Evolutionary conservation across 2,113 vertebrate genomes (phyloP), one percentile per base, ranked within the genome.

Genomic region (Varanus salvator): DNA sequence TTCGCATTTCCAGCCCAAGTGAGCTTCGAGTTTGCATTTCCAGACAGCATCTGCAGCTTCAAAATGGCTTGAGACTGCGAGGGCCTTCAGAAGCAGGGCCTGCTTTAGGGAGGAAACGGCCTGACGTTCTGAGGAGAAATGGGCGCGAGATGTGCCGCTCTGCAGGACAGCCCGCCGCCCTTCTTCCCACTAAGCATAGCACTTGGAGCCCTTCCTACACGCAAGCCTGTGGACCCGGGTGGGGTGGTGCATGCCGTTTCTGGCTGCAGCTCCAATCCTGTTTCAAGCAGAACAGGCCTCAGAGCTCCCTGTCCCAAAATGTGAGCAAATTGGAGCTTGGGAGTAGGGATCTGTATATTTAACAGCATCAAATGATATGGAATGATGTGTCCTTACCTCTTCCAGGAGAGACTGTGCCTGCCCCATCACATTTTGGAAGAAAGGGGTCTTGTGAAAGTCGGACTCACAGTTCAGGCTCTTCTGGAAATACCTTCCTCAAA

Each of bases 391-490:
- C 11, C 3, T 92, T 95, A 84, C 92, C 48, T 94, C 91, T 93
- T 82, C 44, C 97, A 99, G 99, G 99, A 99, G 95, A 97, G 98
- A 96, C 97, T 99, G 69, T 99, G 99, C 95, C 97, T 99, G 96
- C 99, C 99, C 82, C 99, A 99, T 94, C 99, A 99, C 94, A 99
- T 99, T 96, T 97, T 99, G 90, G 99, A 99, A 94, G 99, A 99
- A 95, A 97, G 99, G 77, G 99, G 99, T 31, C 97, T 99, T 92
- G 98, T 99, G 90, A 99, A 98, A 96, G 99, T 99, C 86, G 98
- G 99, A 14, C 94, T 98, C 86, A 99, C 99, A 0, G 98, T 99
- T 88, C 99, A 99, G 96, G 98, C 99, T 82, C 97, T 99, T 90
- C 97, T 99, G 93, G 99, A 99, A 82, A 95, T 99, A 93, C 98